Conservation (phyloP, 2,888 invertebrate genomes). For the Zelleria hepariella region DNA sequence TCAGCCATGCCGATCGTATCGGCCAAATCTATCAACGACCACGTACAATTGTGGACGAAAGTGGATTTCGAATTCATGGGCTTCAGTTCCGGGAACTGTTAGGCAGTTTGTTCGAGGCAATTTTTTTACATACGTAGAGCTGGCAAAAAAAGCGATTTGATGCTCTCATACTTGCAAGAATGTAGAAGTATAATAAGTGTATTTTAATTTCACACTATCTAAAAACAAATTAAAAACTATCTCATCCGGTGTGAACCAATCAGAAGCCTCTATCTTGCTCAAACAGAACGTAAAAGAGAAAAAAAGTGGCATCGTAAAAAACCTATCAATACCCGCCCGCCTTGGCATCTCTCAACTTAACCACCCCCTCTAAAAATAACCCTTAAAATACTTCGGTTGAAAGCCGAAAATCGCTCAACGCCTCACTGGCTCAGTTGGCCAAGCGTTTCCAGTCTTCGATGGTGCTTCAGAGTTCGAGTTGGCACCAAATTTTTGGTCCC, state of each 20-base stretch:
- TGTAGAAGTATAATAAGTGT: too few relatives aligned
- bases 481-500: conserved; percentile 67
- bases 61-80: not conserved
- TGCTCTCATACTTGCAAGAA: too few relatives aligned
- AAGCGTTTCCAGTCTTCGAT: not conserved
- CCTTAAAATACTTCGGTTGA: not conserved
- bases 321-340: not conserved
- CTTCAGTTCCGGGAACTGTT: not conserved
- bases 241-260: not conserved
- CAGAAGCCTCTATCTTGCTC: not conserved
- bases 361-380: not conserved
- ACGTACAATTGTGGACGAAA: not conserved
- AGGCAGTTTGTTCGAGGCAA: not conserved
- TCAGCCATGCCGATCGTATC: not conserved
- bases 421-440: not conserved
- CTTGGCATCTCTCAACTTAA: not conserved
- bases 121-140: too few relatives aligned
- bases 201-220: too few relatives aligned
- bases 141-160: too few relatives aligned
- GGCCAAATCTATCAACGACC: not conserved
- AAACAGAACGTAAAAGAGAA: not conserved
- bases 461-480: conserved; percentile 57
- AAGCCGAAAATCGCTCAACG: not conserved
- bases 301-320: not conserved
- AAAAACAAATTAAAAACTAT: not conserved